Conservation (phyloP, 2,113 vertebrate species). For the Malurus elegans region DNA sequence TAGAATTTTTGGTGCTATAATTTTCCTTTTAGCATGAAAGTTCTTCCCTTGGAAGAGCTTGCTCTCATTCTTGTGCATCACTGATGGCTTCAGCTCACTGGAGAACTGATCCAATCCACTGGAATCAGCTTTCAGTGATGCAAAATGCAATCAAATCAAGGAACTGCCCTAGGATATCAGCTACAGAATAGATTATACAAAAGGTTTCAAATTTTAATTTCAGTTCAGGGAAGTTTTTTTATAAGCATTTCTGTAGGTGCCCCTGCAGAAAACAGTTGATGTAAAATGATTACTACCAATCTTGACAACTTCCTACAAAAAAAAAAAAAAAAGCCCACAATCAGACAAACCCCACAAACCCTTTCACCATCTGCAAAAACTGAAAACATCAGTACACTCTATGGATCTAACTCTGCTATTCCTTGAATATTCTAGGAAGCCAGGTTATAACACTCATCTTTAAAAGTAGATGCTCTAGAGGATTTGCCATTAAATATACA, state of each 20-base stretch:
- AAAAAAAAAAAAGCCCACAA: background rate
- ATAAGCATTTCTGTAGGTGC: background rate
- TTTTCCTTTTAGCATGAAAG: background rate
- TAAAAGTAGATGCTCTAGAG: background rate
- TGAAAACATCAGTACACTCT: background rate
- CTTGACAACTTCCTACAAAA: background rate
- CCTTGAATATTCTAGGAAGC: background rate
- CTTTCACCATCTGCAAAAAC: background rate
- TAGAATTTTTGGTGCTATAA: background rate
- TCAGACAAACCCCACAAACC: background rate
- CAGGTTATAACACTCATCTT: background rate
- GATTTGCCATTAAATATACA: background rate
- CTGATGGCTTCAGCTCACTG: background rate
- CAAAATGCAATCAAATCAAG: constrained; percentile 37
- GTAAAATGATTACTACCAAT: background rate
- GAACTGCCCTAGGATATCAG: constrained; percentile 1
- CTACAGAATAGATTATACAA: background rate
- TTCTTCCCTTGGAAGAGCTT: background rate
- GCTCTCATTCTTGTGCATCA: constrained; percentile 2
- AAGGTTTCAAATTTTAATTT: constrained; percentile 28
- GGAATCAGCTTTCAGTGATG: constrained; percentile 13
- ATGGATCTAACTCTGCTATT: background rate
- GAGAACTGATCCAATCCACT: background rate
- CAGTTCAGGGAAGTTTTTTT: background rate
- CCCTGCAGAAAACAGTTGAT: constrained; percentile 1